phyloP scores from a whole-genome alignment of 1,140 invertebrate species.

The Cyclina sinensis region DNA sequence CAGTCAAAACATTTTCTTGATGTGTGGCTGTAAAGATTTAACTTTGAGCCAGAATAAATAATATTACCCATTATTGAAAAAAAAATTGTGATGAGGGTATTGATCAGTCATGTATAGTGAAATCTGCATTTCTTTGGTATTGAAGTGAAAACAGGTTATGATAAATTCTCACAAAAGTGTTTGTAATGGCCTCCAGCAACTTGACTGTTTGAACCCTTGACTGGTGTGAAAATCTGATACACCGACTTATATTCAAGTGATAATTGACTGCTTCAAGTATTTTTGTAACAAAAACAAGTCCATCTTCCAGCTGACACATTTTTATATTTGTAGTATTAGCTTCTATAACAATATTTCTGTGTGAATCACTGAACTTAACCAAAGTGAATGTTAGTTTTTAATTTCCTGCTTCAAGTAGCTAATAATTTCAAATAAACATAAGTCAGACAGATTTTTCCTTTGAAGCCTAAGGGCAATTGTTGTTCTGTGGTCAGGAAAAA shows the following conservation, averaged over 20 bases:
- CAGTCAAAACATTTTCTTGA: no score
- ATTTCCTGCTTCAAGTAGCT: not conserved
- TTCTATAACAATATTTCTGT: no score
- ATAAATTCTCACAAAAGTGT: not conserved
- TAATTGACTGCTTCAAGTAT: not conserved
- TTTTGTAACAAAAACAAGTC: not conserved
- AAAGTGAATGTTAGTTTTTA: conserved; percentile 7
- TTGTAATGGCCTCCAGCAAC: not conserved
- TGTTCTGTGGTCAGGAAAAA: not conserved
- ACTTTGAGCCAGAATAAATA: no score
- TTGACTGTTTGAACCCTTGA: conserved; percentile 16
- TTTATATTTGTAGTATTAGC: no score
- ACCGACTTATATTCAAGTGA: not conserved
- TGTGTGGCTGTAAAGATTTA: no score
- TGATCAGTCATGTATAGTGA: no score
- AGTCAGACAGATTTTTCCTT: not conserved
- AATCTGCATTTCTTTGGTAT: not conserved
- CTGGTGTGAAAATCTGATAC: not conserved
- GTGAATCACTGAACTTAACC: not conserved
- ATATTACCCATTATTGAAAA: no score
- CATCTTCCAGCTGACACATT: not conserved
- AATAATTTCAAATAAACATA: not conserved
- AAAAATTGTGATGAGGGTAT: no score
- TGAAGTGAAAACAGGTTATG: not conserved
- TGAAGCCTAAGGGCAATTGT: not conserved